Conservation (phyloP, 1,140 invertebrate genomes). For the Papilio dardanus region DNA sequence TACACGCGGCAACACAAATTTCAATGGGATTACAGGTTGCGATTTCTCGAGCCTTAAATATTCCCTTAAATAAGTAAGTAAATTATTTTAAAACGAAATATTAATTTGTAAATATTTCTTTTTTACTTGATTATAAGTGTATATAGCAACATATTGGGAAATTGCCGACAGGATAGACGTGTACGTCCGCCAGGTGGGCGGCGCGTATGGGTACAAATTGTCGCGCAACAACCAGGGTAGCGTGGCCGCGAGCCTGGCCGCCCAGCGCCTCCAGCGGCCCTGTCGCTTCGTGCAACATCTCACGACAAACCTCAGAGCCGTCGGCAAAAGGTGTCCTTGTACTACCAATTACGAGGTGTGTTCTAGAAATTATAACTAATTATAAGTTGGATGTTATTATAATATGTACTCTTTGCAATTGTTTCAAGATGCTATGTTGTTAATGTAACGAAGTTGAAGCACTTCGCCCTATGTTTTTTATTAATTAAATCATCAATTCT, state of each 20-base stretch:
- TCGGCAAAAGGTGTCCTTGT: slow-evolving; percentile 85
- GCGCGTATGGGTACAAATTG: slow-evolving; percentile 59
- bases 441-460: too few relatives aligned
- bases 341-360: slow-evolving; percentile 84
- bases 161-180: slow-evolving; percentile 83
- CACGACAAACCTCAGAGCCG: slow-evolving; percentile 84
- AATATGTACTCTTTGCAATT: too few relatives aligned
- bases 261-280: slow-evolving; percentile 51
- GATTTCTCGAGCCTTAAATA: slow-evolving; percentile 81
- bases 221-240: slow-evolving; percentile 50
- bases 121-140: neutral
- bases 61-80: slow-evolving; percentile 68
- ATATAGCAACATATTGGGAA: neutral
- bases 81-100: slow-evolving; percentile 6
- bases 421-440: too few relatives aligned
- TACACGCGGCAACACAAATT: slow-evolving; percentile 84
- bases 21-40: slow-evolving; percentile 82
- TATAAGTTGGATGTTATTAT: neutral
- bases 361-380: slow-evolving; percentile 16
- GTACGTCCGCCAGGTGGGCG: slow-evolving; percentile 70
- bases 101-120: too few relatives aligned
- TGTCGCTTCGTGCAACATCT: slow-evolving; percentile 80
- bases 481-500: too few relatives aligned
- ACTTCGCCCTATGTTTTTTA: too few relatives aligned
- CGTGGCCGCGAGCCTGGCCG: slow-evolving; percentile 50